Conservation (phyloP, 2,888 invertebrate genomes). For the Thecocarcelia acutangulata region DNA sequence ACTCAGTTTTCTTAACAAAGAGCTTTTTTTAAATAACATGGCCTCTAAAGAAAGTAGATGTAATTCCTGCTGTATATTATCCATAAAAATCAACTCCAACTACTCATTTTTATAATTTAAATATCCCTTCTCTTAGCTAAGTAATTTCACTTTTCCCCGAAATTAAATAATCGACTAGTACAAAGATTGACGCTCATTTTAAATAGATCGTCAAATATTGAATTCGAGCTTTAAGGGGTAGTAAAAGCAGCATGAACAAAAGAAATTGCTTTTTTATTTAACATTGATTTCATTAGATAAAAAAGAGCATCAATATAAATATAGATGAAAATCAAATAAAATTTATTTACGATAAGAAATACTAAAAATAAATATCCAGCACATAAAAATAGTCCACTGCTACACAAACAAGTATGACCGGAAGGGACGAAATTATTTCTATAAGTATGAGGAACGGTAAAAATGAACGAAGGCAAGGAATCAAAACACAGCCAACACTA, state of each 20-base stretch:
- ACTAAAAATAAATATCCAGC: background rate
- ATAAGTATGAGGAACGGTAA: background rate
- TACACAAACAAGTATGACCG: background rate
- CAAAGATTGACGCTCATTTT: no score
- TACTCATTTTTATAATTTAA: no score
- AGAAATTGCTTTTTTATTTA: constrained; percentile 9
- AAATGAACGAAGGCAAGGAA: background rate
- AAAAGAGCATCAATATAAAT: constrained; percentile 14
- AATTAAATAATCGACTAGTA: no score
- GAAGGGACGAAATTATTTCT: background rate
- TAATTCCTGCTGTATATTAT: no score
- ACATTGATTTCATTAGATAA: constrained; percentile 60
- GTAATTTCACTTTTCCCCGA: no score
- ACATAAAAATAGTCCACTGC: background rate
- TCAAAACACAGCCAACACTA: background rate
- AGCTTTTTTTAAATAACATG: no score
- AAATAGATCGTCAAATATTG: no score
- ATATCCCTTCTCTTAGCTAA: no score
- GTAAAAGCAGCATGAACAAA: background rate
- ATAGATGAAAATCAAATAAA: constrained; percentile 8
- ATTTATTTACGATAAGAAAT: constrained; percentile 17
- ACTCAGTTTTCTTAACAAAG: no score
- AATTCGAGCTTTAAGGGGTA: background rate
- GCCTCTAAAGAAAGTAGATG: no score
- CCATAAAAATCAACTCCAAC: no score